A percentile compares a stretch with the other conserved stretches of the same genome.
phyloP scores from a whole-genome alignment of 37 sponge, comb jelly and placozoan genomes.

The Petrosia ficiformis region DNA sequence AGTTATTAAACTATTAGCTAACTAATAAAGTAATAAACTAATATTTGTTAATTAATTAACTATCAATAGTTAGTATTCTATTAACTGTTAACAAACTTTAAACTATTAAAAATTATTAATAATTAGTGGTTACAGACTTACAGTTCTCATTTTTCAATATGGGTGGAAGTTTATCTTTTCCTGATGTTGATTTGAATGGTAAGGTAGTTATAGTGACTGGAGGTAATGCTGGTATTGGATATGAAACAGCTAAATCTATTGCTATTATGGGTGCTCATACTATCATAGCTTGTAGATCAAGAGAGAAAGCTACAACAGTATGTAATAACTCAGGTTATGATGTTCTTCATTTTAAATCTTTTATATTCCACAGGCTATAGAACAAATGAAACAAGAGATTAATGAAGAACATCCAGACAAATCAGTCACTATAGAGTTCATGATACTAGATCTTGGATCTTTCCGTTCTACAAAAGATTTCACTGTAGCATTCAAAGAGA shows the following conservation, averaged over 20 bases:
- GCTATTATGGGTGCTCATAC: constrained; percentile 76
- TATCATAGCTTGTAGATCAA: constrained; percentile 72
- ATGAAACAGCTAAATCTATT: constrained; percentile 73
- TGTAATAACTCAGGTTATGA: background rate
- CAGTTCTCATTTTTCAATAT: too few relatives aligned
- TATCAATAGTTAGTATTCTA: too few relatives aligned
- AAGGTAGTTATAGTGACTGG: constrained; percentile 79
- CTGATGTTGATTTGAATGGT: constrained; percentile 57
- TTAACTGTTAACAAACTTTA: too few relatives aligned
- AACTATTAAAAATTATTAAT: too few relatives aligned
- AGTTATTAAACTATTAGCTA: too few relatives aligned
- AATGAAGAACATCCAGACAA: constrained; percentile 18
- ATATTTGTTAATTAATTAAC: too few relatives aligned
- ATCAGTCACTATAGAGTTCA: constrained; percentile 62
- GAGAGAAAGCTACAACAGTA: constrained; percentile 60
- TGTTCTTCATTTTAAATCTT: too few relatives aligned
- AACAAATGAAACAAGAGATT: constrained; percentile 44
- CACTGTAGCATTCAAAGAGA: constrained; percentile 54
- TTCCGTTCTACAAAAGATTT: constrained; percentile 63
- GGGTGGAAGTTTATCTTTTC: constrained; percentile 50
- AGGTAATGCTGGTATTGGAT: constrained; percentile 82
- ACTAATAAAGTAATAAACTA: too few relatives aligned
- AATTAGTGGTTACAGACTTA: too few relatives aligned
- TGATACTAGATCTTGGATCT: constrained; percentile 71
- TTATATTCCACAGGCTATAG: constrained; percentile 59